Base-by-base conservation (phyloP, 1,140 invertebrate species). In the Zaprionus capensis region DNA sequence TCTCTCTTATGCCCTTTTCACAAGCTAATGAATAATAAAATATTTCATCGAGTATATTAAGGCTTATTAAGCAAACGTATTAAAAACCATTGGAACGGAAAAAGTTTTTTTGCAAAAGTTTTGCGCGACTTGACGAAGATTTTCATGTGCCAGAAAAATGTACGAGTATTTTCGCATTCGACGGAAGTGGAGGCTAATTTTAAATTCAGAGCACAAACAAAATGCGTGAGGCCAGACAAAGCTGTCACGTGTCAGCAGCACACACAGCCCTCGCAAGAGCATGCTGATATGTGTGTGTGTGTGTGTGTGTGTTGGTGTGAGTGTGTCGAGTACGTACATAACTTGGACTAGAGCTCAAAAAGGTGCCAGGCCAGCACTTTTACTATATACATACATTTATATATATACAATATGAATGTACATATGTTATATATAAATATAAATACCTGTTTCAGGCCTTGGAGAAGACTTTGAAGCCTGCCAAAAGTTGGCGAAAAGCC, bases 11-110 rank as follows among this genome's bases (percentile, higher is more conserved):
- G 28, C 41, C 56, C 31, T 26, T 36, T 44, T 36, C 46, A 62
- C 71, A 67, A 62, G 51, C 51, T 76, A 76, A 80, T 72, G 66
- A 80, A 78, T 76, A 85, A 73, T 85, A 78, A 87, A 86, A 86
- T 86, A 82, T 87, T 87, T 85, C 62, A 63, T 74, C 56, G 66
- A 74, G 38, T 57, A 36, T 70, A 62, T 70, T 70, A 57, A 55
- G 38, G 28, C 69, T 46, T 70, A 62, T 70, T 63, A 57, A 63
- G 66, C 65, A 69, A 41, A 46, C 58, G 53, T 70, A 63, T 69
- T 74, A 38, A 74, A 74, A 56, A 26, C 64, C 71, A 63, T 63
- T 55, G 58, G 56, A 46, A 73, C 44, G 26, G 51, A 72, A 72
- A 58, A 67, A 72, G 41, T 41, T 66, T 59, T 59, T 59, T 15